Conservation (phyloP, 2,888 invertebrate species). For the Acheta domesticus region DNA sequence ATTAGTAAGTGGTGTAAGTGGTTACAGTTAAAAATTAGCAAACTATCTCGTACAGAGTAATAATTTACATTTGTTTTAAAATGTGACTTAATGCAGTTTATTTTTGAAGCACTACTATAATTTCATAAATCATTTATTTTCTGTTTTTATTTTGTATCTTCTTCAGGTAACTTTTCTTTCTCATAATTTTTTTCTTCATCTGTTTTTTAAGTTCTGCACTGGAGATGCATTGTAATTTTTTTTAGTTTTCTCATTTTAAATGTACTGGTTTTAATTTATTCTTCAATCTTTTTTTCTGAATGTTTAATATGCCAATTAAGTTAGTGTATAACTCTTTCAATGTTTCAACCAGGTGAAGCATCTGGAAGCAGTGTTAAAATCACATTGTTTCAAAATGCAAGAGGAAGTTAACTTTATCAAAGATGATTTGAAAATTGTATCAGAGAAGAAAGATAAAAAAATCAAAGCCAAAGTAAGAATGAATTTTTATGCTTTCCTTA, state of each 20-base stretch:
- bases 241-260: background rate
- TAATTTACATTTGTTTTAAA: too few species aligned
- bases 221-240: background rate
- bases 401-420: background rate
- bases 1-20: too few species aligned
- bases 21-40: too few species aligned
- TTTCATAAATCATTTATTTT: too few species aligned
- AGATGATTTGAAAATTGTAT: background rate
- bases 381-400: background rate
- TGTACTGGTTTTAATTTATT: background rate
- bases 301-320: background rate
- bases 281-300: background rate
- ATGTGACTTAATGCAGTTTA: too few species aligned
- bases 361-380: background rate
- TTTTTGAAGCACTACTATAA: too few species aligned
- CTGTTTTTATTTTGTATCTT: too few species aligned
- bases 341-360: background rate
- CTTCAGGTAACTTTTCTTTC: too few species aligned
- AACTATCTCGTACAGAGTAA: too few species aligned
- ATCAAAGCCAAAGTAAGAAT: background rate
- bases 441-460: background rate
- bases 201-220: background rate
- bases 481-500: background rate
- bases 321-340: too few species aligned
- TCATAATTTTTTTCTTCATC: background rate